Evolutionary conservation across 2,888 invertebrate genomes (phyloP), one percentile per base, ranked within the genome.

Genomic region (Malthinus seriepunctatus): DNA sequence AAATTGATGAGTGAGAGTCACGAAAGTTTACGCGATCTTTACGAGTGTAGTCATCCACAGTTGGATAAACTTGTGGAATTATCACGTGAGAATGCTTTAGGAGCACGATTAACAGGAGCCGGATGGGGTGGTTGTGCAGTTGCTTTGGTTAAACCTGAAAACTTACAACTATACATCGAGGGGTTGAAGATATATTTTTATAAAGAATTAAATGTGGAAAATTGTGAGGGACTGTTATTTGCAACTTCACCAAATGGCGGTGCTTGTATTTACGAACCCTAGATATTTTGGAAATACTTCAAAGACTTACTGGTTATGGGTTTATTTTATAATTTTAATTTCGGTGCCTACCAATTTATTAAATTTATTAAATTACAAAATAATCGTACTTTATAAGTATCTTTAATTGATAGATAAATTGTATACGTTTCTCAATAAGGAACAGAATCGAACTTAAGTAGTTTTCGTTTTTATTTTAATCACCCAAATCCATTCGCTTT

Each of bases 71-170:
- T 98, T 14, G 93, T 96, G 12, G 82, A 87, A 32, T 78, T 90
- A 71, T 91, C 91, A 7, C 81, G 83, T 60, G 85, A 87, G 48
- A 60, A 73, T 34, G 67, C 77, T 12, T 81, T 85, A n/a, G 91
- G 94, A 38, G 91, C 93, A n/a, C 86, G 98, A 49, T 81, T 99
- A 35, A 98, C 98, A 1, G 99, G 98, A 33, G 98, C 98, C 69
- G 90, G 90, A 6, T 98, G 98, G 98, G 99, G 98, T 34, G 99
- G 99, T 4, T 98, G 97, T 78, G 87, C 90, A 52, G 95, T 99
- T 8, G 94, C 95, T 11, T 80, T 97, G 64, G 87, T 92, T 52
- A 83, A 85, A 0, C 83, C 84, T 55, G 83, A 86, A 46, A 83
- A 85, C 62, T 86, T 89, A 5, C 77, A 84, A 9, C 78, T 82